Evolutionary conservation across 2,797 vertebrate genomes (phyloP).

Genomic region (Sebastes miniatus): DNA sequence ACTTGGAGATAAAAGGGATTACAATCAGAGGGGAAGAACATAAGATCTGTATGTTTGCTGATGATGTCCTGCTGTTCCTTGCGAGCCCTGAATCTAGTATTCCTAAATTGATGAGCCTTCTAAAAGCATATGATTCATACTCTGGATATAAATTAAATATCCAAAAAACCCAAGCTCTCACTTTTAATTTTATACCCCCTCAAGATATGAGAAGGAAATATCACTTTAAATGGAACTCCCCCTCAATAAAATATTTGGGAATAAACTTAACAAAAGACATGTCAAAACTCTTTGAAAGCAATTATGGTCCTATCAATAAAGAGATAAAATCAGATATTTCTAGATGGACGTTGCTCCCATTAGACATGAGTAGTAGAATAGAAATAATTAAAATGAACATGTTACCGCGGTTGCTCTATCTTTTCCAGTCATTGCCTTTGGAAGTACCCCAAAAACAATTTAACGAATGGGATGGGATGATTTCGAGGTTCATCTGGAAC

Average conservation of each 20-base stretch:
- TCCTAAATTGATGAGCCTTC: background rate
- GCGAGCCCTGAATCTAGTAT: background rate
- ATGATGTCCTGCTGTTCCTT: background rate
- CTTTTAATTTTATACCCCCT: background rate
- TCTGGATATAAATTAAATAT: background rate
- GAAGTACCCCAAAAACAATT: background rate
- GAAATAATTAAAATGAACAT: background rate
- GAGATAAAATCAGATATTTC: background rate
- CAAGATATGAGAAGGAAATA: background rate
- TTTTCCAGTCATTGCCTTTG: background rate
- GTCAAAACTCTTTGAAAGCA: background rate
- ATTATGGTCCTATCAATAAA: background rate
- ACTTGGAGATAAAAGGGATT: conserved; percentile 1
- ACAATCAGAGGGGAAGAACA: background rate
- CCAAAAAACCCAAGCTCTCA: background rate
- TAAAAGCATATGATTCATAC: background rate
- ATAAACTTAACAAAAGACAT: background rate
- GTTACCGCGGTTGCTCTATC: background rate
- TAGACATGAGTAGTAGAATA: background rate
- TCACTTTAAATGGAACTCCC: background rate
- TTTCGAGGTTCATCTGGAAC: background rate
- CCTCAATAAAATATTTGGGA: background rate
- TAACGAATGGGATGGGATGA: background rate
- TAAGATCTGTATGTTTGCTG: background rate
- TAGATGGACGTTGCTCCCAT: background rate